Conservation (phyloP, 2,113 vertebrate species). For the Spilogale gracilis region DNA sequence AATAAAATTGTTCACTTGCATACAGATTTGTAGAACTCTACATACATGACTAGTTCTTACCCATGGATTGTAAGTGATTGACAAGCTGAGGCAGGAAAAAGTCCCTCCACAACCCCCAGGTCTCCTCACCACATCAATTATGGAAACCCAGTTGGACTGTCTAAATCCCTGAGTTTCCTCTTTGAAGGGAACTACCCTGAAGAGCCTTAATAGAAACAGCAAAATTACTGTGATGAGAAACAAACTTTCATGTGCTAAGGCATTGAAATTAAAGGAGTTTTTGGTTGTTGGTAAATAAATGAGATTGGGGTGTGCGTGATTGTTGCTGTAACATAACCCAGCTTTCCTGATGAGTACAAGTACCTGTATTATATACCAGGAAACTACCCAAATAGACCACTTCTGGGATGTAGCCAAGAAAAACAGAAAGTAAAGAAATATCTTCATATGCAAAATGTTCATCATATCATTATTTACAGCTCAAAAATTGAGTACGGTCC, state of each 20-base stretch:
- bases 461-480: neutral
- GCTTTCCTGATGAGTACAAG: neutral
- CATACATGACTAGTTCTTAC: neutral
- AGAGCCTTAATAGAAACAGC: neutral
- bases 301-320: neutral
- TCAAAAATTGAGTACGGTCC: neutral
- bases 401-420: conserved; percentile 2
- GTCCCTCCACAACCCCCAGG: neutral
- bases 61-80: neutral
- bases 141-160: neutral
- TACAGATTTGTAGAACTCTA: neutral
- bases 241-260: neutral
- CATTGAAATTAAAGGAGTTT: neutral
- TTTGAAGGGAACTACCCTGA: neutral
- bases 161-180: neutral
- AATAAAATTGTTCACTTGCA: neutral
- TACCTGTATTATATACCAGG: neutral
- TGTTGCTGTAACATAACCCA: neutral
- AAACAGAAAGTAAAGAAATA: conserved; percentile 35
- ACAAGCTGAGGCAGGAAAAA: neutral
- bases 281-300: conserved; percentile 26
- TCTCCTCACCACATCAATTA: neutral
- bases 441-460: neutral
- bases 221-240: neutral
- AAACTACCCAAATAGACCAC: neutral